These are phyloP conservation scores for Coelogynopora nodosa DNA, from an alignment of 2,888 invertebrate genomes.

Conservation along the genomic window DNA sequence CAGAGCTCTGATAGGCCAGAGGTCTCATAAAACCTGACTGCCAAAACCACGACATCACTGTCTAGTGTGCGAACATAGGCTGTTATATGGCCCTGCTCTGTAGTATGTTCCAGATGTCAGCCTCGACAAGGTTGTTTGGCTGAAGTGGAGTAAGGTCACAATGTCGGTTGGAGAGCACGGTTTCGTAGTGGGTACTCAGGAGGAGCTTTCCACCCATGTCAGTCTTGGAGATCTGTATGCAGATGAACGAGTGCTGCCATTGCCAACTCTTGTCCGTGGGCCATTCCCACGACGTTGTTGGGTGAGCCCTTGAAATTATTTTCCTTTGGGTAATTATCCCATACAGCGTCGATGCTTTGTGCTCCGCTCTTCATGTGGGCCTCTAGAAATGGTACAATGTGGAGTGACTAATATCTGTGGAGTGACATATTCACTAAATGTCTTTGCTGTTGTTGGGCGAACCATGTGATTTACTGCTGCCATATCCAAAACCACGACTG, in stretches of 20 bases:
- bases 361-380: constrained; percentile 34
- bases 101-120: constrained; percentile 16
- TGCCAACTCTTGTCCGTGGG: constrained; percentile 29
- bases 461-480: constrained; percentile 13
- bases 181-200: constrained; percentile 9
- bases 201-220: neutral
- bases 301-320: constrained; percentile 37
- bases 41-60: constrained; percentile 24
- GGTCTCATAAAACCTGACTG: neutral
- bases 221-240: constrained; percentile 16
- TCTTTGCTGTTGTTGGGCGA: constrained; percentile 7
- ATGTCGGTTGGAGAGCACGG: neutral
- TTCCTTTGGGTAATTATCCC: constrained; percentile 42
- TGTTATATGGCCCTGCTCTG: constrained; percentile 1
- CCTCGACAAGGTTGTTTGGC: neutral
- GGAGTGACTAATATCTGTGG: constrained; percentile 15
- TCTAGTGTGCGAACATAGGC: constrained; percentile 8
- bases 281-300: constrained; percentile 23
- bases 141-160: constrained; percentile 22
- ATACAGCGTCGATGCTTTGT: constrained; percentile 36
- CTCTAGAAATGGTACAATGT: constrained; percentile 40
- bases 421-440: constrained; percentile 5
- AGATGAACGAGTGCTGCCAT: constrained; percentile 37
- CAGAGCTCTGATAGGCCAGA: constrained; percentile 18
- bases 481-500: constrained; percentile 10